phyloP scores from a whole-genome alignment of 2,113 vertebrate species.

The Cacatua alba region DNA sequence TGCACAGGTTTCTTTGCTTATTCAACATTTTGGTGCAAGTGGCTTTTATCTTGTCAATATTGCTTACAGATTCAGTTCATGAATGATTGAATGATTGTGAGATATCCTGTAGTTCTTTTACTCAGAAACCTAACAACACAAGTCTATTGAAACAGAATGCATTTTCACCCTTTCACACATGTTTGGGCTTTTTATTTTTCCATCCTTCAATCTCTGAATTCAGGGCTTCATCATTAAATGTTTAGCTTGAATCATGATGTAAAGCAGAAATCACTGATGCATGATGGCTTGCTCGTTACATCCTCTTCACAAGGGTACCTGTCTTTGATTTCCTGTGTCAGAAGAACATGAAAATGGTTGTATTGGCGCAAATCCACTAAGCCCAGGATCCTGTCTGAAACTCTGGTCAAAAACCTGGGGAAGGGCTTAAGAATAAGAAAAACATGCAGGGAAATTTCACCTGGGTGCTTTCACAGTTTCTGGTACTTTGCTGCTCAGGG shows the following conservation, averaged over 20 bases:
- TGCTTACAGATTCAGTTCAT: background rate
- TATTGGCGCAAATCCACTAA: background rate
- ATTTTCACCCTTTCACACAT: background rate
- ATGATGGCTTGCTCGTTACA: background rate
- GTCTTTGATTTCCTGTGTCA: conserved; percentile 36
- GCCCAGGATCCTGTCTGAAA: background rate
- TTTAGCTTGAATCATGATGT: background rate
- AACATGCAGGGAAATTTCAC: background rate
- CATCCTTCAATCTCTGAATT: background rate
- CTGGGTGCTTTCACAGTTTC: background rate
- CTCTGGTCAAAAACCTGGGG: background rate
- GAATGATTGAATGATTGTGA: background rate
- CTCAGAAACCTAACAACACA: background rate
- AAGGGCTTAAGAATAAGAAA: background rate
- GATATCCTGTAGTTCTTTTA: background rate
- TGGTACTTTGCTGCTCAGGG: background rate
- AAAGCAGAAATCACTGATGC: background rate
- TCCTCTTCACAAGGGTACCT: background rate
- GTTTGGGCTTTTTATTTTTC: background rate
- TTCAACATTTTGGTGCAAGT: background rate
- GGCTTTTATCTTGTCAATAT: background rate
- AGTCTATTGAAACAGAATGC: background rate
- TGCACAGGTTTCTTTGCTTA: background rate
- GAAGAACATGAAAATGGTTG: background rate
- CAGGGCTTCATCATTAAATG: background rate